Evolutionary conservation across 2,888 invertebrate species (phyloP), one percentile per base, ranked within the genome.

Genomic region (Drosophila yooni): DNA sequence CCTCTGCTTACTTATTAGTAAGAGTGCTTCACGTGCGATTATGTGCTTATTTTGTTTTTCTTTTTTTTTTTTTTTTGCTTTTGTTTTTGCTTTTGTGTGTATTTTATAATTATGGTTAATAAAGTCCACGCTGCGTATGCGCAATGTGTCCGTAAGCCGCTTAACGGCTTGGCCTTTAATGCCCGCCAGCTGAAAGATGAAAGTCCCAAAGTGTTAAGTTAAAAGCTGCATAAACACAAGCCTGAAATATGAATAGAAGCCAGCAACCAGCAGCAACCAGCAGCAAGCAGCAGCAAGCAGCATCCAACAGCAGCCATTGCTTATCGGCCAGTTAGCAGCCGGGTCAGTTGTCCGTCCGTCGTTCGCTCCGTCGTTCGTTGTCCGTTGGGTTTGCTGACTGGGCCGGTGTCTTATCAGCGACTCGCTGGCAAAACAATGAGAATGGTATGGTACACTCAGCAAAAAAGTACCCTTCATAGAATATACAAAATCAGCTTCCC

Each of bases 201-300:
- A 73, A 76, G 59, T 62, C 52, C 62, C 59, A 79, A 83, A 83
- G 84, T 83, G 84, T 88, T 88, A 64, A 70, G 63, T 79, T 75
- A 38, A 66, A 86, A 88, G 83, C 83, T 88, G 84, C 81, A 84
- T 76, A 88, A 88, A 81, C 81, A 86, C 70, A 65, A 78, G 21
- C 57, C 87, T 74, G 81, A 74, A 86, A 76, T 71, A 86, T 78
- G 81, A 68, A 60, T 52, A 70, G 63, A 50, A 58, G 51, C n/a
- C 57, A 46, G 54, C 25, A 43, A 38, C n/a, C 48, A 50, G 43
- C 29, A 52, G 21, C 40, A 29, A 25, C 25, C 34, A 57, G 29
- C 34, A 38, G 29, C 54, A 43, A 64, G 21, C 58, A 64, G 38
- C 31, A 50, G 10, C 40, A 29, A 51, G 31, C 18, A 48, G 36